Base-by-base conservation (phyloP, 2,888 invertebrate species). In the Drosophila macrospina region DNA sequence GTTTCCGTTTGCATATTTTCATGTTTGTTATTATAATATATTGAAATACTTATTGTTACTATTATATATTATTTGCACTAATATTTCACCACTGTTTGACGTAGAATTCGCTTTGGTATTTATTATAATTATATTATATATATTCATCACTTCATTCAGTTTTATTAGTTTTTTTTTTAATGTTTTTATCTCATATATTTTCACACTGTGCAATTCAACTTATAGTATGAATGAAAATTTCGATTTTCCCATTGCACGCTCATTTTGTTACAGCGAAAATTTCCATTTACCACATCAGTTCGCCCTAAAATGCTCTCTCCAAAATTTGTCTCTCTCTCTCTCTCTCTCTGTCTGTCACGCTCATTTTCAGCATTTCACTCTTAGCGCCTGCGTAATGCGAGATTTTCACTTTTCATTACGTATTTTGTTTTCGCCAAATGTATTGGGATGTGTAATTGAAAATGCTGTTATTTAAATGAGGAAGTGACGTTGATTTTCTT, bases 401-500 rank as follows among this genome's bases (percentile, higher is more conserved):
- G 24, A 28, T 87, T 86, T 89, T 87, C 86, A 80, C 86, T 89
- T 86, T 87, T 77, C 76, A 89, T 68, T 72, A 76, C 56, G 73
- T 75, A 69, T 84, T 74, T 78, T 69, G 66, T 72, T 78, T 73
- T 75, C 59, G 65, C 48, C 69, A 56, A 67, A 74, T 84, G 80
- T 80, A 74, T 60, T 69, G 62, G 34, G 68, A 72, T 79, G 79
- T 77, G 77, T 88, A 84, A 84, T 84, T 81, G 75, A 77, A 86
- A 84, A 87, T 89, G 87, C 89, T 87, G 77, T 71, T 76, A 86
- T 84, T 88, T 82, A 86, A 88, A 88, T 86, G 76, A 85, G 85
- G 85, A 85, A 85, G 89, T 85, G 85, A 85, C 87, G 89, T 54
- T 83, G 20, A 16, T 48, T 45, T 57, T 41, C 47, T 16, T 24